phyloP scores from a whole-genome alignment of 2,888 invertebrate genomes.

The Volucella bombylans region DNA sequence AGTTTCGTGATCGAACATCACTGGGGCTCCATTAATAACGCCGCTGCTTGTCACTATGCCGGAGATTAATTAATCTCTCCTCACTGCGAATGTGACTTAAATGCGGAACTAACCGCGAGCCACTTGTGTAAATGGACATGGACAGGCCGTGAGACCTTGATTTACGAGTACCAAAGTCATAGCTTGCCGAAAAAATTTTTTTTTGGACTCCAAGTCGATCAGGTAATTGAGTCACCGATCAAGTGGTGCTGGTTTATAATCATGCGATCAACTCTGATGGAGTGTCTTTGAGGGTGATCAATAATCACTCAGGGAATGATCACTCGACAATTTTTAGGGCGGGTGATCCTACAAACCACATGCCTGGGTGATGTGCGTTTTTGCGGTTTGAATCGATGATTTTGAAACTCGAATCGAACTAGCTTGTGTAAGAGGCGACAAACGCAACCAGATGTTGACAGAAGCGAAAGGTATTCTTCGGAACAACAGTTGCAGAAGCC shows the following conservation, averaged over 20 bases:
- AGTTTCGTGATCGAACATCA: constrained; percentile 63
- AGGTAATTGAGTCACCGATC: constrained; percentile 53
- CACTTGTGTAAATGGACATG: background rate
- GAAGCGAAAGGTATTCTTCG: constrained; percentile 14
- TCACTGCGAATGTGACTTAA: constrained; percentile 40
- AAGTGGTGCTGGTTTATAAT: too few species aligned
- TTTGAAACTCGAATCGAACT: constrained; percentile 45
- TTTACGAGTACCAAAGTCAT: constrained; percentile 26
- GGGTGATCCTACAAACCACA: constrained; percentile 36
- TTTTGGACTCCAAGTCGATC: background rate
- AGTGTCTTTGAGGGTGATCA: constrained; percentile 37
- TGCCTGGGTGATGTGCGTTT: constrained; percentile 38
- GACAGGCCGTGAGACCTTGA: constrained; percentile 32
- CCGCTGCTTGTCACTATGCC: constrained; percentile 64
- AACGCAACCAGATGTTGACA: constrained; percentile 61
- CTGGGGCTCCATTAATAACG: constrained; percentile 68
- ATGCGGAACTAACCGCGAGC: constrained; percentile 66
- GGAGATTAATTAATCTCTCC: constrained; percentile 65
- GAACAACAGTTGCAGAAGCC: constrained; percentile 58
- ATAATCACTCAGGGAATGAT: constrained; percentile 33
- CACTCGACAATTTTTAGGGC: constrained; percentile 30
- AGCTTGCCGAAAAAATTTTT: constrained; percentile 45
- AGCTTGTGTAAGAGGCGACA: constrained; percentile 50
- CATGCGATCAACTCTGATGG: background rate
- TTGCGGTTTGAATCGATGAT: constrained; percentile 51